Evolutionary conservation across 2,113 vertebrate genomes (phyloP).

Genomic region (Coturnix japonica): DNA sequence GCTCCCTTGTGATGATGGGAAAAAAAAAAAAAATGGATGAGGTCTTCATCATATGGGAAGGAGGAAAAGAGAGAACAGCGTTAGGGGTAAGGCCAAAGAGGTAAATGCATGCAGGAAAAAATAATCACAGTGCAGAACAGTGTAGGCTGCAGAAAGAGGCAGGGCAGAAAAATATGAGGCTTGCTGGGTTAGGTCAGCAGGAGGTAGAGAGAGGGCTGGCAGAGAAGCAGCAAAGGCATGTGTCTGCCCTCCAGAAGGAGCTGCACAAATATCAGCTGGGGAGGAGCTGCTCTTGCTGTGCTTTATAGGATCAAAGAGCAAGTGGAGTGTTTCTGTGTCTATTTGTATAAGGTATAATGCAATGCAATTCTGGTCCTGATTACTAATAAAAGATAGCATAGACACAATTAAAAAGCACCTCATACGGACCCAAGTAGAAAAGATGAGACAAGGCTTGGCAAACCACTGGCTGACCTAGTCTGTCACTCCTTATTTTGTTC

Average conservation of each 20-base stretch:
- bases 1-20: neutral
- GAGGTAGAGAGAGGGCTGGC: neutral
- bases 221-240: neutral
- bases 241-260: neutral
- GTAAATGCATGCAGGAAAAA: neutral
- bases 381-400: neutral
- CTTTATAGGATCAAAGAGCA: neutral
- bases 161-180: neutral
- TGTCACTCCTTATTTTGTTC: conserved; percentile 35
- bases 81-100: neutral
- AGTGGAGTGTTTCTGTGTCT: neutral
- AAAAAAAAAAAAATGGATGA: neutral
- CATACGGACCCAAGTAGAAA: neutral
- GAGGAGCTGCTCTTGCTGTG: neutral
- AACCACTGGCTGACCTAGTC: conserved; percentile 31
- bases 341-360: neutral
- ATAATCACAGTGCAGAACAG: neutral
- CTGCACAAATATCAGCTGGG: neutral
- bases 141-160: neutral
- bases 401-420: neutral
- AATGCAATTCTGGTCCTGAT: neutral
- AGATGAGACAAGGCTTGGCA: conserved; percentile 3
- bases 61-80: neutral
- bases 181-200: neutral
- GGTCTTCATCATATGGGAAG: neutral